A percentile compares a stretch with the other conserved stretches of the same genome.
Conservation (phyloP, 2,888 invertebrate genomes). For the Pristionchus mayeri region DNA sequence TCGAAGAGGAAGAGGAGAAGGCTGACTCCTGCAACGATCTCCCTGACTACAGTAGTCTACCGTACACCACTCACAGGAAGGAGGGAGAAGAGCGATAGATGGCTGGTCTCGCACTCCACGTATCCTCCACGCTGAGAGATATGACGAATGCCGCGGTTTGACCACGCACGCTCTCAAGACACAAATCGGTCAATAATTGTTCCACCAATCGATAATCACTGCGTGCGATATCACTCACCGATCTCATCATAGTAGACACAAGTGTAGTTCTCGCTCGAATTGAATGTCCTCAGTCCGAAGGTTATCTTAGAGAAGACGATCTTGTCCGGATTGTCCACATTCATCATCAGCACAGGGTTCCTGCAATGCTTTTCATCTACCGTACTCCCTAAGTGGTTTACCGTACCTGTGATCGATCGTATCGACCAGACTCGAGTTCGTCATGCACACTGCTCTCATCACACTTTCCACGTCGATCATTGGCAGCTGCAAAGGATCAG, state of each 20-base stretch:
- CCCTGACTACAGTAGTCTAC: constrained; percentile 11
- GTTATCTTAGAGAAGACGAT: constrained; percentile 58
- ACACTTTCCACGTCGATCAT: constrained; percentile 56
- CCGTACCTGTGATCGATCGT: constrained; percentile 40
- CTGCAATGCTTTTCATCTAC: constrained; percentile 29
- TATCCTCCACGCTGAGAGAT: constrained; percentile 64
- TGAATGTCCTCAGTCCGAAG: constrained; percentile 62
- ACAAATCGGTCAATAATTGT: not conserved
- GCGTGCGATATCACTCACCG: constrained; percentile 53
- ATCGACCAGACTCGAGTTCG: constrained; percentile 51
- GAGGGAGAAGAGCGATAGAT: constrained; percentile 70
- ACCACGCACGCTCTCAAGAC: constrained; percentile 67
- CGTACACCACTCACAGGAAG: constrained; percentile 63
- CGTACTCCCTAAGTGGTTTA: not conserved
- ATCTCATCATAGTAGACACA: constrained; percentile 72
- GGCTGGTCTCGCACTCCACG: constrained; percentile 69
- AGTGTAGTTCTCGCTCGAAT: constrained; percentile 67
- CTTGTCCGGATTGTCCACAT: constrained; percentile 57
- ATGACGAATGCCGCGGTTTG: constrained; percentile 67
- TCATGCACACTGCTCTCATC: constrained; percentile 59
- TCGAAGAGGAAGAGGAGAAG: constrained; percentile 48
- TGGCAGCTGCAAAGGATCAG: constrained; percentile 54
- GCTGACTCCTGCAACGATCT: constrained; percentile 18
- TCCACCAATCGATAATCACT: too few species aligned
- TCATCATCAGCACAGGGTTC: constrained; percentile 58